Conservation (phyloP, 2,113 vertebrate species). For the Phylloscopus whistleri region DNA sequence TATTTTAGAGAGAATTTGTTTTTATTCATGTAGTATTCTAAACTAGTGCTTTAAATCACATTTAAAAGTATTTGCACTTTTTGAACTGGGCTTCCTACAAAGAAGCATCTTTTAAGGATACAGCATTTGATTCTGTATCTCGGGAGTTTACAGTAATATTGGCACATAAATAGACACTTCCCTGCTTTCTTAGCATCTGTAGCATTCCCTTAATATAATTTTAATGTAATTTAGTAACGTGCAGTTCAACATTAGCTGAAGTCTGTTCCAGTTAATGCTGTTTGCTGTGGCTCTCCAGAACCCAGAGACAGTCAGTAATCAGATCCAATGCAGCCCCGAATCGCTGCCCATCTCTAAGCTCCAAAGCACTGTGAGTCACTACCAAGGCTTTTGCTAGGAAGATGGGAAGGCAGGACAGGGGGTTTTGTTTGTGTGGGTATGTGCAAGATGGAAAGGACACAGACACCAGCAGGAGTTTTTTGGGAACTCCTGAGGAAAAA, state of each 20-base stretch:
- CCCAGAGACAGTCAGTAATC: too few species aligned
- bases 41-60: not conserved
- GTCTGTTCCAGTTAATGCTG: not conserved
- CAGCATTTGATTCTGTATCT: not conserved
- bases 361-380: not conserved
- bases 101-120: not conserved
- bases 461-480: not conserved
- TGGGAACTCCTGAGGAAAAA: not conserved
- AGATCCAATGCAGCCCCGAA: fast-evolving
- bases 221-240: not conserved
- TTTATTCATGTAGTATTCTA: not conserved
- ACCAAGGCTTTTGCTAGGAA: fast-evolving
- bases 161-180: not conserved
- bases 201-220: not conserved
- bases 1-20: not conserved
- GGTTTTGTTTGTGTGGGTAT: fast-evolving
- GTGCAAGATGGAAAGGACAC: not conserved
- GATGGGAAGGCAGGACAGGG: not conserved
- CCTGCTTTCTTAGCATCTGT: not conserved
- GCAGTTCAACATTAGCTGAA: not conserved
- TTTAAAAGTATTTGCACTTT: not conserved
- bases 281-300: not conserved
- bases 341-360: not conserved
- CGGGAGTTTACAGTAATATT: not conserved
- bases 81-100: not conserved